Base-by-base conservation (phyloP, 2,888 invertebrate genomes). In the Pachydiplax longipennis region DNA sequence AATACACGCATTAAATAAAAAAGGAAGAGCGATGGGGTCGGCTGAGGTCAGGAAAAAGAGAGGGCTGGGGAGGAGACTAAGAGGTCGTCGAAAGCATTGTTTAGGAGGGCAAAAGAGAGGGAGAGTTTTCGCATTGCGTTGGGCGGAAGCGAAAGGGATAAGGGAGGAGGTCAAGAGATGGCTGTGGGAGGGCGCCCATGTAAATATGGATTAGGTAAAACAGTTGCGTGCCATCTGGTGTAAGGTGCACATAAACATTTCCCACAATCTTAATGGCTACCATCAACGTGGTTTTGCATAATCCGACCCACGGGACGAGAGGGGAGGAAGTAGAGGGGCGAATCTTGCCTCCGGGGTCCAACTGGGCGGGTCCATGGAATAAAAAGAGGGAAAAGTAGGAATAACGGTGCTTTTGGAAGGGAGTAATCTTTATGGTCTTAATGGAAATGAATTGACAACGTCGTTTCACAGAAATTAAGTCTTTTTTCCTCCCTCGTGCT, bases 121-220 rank as follows among this genome's bases (percentile, higher is more conserved):
- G 31, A 83, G 83, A 31, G 83, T 83, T 31, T 83, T 58, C 83
- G 58, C 31, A 58, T 83, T 83, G 83, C 83, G 83, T 83, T 35
- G 53, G 35, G 82, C 6, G 48, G 15, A 35, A 44, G 82, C 5
- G 6, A 22, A 22, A 37, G 48, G 48, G 82, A 40, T 18, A 44
- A 53, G 22, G 58, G 83, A 83, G 15, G 82, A 44, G 82, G 44
- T 25, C 25, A 48, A 48, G 58, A 18, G 83, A 83, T 31, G 58
- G 31, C 35, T 8, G 25, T 18, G 82, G 31, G 65, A 65, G 25
- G 82, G 58, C 35, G 58, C 81, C 90, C 91, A 91, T 91, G 91
- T 91, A 91, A 91, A 91, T 91, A 91, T 91, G 91, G 91, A 91
- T 91, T 91, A 91, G 91, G 91, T 91, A 91, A 91, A 91, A 91